phyloP scores from a whole-genome alignment of 2,797 vertebrate genomes.

The Semaprochilodus insignis region DNA sequence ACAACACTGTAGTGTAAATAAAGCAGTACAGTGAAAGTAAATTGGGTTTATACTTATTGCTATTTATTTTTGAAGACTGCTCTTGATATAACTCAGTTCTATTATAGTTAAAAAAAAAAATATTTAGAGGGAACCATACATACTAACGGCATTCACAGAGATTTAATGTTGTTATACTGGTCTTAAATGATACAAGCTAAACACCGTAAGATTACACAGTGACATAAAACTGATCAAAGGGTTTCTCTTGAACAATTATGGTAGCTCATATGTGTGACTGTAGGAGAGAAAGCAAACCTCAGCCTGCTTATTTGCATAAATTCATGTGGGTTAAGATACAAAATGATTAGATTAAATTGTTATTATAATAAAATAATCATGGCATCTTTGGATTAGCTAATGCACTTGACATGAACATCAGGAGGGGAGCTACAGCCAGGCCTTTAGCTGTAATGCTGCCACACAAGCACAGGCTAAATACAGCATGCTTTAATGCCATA shows the following conservation, averaged over 20 bases:
- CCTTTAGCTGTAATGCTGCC: background rate
- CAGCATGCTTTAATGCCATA: background rate
- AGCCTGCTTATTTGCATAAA: background rate
- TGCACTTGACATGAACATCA: background rate
- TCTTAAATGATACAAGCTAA: background rate
- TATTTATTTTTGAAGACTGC: background rate
- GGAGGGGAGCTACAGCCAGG: background rate
- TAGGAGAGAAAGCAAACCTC: background rate
- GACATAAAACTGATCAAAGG: background rate
- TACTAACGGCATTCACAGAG: background rate
- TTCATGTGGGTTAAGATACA: background rate
- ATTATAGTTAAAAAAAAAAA: background rate
- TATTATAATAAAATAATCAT: slow-evolving; percentile 14
- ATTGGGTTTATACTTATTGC: too few species aligned
- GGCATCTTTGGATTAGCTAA: background rate
- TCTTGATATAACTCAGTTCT: background rate
- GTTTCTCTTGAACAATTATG: background rate
- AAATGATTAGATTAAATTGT: background rate
- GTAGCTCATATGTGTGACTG: background rate
- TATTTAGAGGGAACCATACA: background rate
- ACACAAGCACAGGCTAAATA: background rate
- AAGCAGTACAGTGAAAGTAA: too few species aligned
- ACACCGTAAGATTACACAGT: background rate
- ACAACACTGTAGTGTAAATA: too few species aligned
- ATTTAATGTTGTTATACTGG: background rate